These are phyloP conservation scores for Oedothorax gibbosus DNA, from an alignment of 1,140 invertebrate species.

Conservation along the genomic window DNA sequence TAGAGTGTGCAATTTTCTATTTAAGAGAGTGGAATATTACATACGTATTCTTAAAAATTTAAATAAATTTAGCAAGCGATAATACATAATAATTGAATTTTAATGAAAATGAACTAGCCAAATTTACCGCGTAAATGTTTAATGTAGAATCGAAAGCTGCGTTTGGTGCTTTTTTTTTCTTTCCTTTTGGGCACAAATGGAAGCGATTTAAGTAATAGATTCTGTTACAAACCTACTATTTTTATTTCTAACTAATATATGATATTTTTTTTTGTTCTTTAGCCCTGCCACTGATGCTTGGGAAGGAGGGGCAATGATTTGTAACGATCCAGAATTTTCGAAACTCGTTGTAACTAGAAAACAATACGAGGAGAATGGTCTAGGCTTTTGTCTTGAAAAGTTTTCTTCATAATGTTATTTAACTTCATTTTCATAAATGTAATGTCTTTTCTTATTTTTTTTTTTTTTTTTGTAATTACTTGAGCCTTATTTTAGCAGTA, in stretches of 20 bases:
- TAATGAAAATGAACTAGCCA: too few species aligned
- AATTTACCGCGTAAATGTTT: too few species aligned
- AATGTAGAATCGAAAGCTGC: too few species aligned
- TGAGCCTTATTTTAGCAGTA: too few species aligned
- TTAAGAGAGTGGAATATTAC: too few species aligned
- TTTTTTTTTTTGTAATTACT: background rate
- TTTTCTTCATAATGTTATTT: conserved; percentile 49
- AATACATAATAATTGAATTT: too few species aligned
- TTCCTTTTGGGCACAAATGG: too few species aligned
- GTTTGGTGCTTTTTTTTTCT: background rate
- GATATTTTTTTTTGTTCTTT: conserved; percentile 46
- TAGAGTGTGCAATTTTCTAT: too few species aligned
- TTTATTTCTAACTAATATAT: background rate
- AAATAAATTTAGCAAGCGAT: too few species aligned
- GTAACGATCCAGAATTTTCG: conserved; percentile 79
- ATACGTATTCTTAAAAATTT: too few species aligned
- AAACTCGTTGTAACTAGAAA: conserved; percentile 81
- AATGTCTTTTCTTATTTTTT: background rate
- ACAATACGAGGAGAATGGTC: conserved; percentile 89
- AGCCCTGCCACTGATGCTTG: conserved; percentile 87
- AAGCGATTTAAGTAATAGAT: too few species aligned
- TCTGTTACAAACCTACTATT: too few species aligned
- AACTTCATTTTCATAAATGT: conserved; percentile 22
- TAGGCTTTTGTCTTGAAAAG: conserved; percentile 63
- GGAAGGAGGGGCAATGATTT: conserved; percentile 84